Conservation (phyloP, 2,888 invertebrate genomes). For the Hoplodrina ambigua region DNA sequence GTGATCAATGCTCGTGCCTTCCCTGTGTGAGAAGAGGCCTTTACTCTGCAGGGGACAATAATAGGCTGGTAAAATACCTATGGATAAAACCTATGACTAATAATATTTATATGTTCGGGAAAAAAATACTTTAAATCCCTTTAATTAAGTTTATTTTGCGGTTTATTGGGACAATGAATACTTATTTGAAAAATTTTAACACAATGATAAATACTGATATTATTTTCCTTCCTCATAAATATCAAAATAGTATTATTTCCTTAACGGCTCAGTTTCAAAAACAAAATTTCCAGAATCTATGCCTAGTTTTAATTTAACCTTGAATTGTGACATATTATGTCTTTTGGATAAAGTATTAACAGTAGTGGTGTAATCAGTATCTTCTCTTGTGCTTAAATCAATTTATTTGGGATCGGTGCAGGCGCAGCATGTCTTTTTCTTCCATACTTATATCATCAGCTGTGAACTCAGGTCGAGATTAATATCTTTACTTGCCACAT, state of each 20-base stretch:
- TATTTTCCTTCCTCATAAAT: slow-evolving; percentile 34
- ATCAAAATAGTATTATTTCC: not conserved
- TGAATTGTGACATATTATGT: not conserved
- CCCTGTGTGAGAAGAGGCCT: too few relatives aligned
- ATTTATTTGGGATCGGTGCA: not conserved
- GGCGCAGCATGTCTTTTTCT: too few relatives aligned
- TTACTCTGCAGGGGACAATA: too few relatives aligned
- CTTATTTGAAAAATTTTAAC: slow-evolving; percentile 19
- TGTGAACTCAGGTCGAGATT: too few relatives aligned
- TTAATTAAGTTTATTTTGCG: slow-evolving; percentile 33
- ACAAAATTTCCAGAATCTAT: slow-evolving; percentile 15
- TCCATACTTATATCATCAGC: too few relatives aligned
- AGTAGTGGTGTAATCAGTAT: not conserved
- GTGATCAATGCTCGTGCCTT: too few relatives aligned
- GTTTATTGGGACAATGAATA: slow-evolving; percentile 25
- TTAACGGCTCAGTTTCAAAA: not conserved
- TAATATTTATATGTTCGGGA: not conserved
- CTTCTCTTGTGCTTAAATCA: not conserved
- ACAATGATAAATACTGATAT: slow-evolving; percentile 13
- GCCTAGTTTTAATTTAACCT: slow-evolving; percentile 1
- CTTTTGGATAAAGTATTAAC: not conserved
- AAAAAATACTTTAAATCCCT: not conserved
- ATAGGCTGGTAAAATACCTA: too few relatives aligned
- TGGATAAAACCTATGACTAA: not conserved
- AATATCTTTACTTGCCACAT: too few relatives aligned